These are phyloP conservation scores for Hoplias malabaricus DNA, from an alignment of 2,113 vertebrate species.

Conservation along the genomic window DNA sequence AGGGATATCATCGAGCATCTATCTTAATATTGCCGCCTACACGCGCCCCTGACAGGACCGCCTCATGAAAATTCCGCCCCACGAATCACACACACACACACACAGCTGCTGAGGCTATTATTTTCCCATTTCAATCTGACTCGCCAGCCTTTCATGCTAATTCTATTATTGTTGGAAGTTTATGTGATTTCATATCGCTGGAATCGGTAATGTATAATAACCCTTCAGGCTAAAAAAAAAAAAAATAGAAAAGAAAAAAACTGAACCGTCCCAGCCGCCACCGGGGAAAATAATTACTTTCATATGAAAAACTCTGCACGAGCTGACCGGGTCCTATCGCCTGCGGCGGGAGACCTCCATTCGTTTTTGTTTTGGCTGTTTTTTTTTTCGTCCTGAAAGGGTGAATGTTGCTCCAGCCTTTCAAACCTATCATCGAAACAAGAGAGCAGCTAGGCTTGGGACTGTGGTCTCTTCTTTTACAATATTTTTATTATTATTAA, in stretches of 20 bases:
- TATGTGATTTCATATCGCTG: conserved; percentile 99
- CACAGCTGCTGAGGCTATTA: conserved; percentile 96
- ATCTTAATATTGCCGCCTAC: conserved; percentile 99
- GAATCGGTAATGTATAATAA: conserved; percentile 99
- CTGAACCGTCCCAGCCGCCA: conserved; percentile 97
- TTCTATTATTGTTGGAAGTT: conserved; percentile 99
- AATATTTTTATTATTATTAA: conserved; percentile 87
- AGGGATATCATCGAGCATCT: conserved; percentile 99
- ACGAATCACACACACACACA: conserved; percentile 88
- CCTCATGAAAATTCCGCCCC: conserved; percentile 99
- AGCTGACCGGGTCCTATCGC: conserved; percentile 94
- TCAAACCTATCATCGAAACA: conserved; percentile 92
- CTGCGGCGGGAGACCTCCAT: conserved; percentile 90
- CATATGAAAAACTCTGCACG: conserved; percentile 99
- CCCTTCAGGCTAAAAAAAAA: conserved; percentile 97
- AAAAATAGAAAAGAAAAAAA: conserved; percentile 60
- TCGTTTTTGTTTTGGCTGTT: conserved; percentile 68
- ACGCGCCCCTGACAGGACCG: conserved; percentile 86
- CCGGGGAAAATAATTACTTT: conserved; percentile 99
- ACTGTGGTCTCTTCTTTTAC: conserved; percentile 67
- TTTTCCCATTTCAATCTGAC: conserved; percentile 99
- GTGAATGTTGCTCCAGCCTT: conserved; percentile 89
- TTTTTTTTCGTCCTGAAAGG: conserved; percentile 70
- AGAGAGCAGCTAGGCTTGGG: conserved; percentile 55
- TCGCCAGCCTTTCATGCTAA: conserved; percentile 99